phyloP scores from a whole-genome alignment of 1,140 invertebrate genomes.

The Drosophila obscura region DNA sequence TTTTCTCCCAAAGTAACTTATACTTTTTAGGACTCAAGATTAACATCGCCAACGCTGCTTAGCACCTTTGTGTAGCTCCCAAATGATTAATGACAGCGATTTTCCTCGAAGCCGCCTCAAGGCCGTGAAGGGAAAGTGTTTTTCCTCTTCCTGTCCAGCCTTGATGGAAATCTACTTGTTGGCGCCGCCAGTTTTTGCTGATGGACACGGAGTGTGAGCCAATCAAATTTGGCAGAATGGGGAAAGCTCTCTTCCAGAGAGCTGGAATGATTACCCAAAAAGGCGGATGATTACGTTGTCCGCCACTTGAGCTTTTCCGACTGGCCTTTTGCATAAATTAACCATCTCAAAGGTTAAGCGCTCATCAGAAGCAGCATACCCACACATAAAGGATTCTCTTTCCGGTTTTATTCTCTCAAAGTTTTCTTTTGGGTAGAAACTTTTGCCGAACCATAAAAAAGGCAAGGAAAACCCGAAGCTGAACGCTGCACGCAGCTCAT shows the following conservation, averaged over 20 bases:
- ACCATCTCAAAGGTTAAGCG: constrained; percentile 26
- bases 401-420: too few species aligned
- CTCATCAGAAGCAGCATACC: too few species aligned
- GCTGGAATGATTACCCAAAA: constrained; percentile 44
- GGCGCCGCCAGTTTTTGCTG: constrained; percentile 52
- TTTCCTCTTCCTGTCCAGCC: constrained; percentile 21
- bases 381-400: too few species aligned
- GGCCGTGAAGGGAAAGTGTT: constrained; percentile 8
- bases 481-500: constrained; percentile 18
- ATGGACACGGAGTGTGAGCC: constrained; percentile 20
- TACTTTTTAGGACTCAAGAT: constrained; percentile 42
- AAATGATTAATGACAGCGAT: constrained; percentile 79
- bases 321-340: constrained; percentile 58
- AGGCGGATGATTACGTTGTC: constrained; percentile 48
- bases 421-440: constrained; percentile 1
- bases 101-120: constrained; percentile 22
- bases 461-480: background rate
- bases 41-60: constrained; percentile 64
- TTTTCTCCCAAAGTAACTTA: constrained; percentile 14
- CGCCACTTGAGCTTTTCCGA: constrained; percentile 31
- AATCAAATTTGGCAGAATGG: constrained; percentile 36
- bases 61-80: constrained; percentile 61
- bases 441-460: too few species aligned
- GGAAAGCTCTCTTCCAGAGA: background rate
- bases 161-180: constrained; percentile 73